A percentile compares a stretch with the other conserved stretches of the same genome.
Evolutionary conservation across 2,888 invertebrate species (phyloP).

Genomic region (Alentia gelatinosa): DNA sequence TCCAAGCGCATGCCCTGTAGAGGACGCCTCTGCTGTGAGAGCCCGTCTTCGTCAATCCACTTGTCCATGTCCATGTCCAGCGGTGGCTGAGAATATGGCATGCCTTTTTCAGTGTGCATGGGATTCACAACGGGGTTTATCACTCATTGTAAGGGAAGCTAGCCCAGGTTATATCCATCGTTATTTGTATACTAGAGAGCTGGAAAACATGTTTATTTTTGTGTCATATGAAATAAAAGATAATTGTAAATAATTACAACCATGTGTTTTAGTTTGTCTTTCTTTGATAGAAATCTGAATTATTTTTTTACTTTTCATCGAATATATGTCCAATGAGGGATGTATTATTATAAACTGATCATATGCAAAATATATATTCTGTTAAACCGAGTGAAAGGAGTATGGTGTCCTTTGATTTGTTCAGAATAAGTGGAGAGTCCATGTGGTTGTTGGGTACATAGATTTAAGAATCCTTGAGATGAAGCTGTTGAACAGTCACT

Average conservation of each 20-base stretch:
- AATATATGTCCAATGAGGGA: too few species aligned
- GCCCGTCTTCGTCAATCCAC: background rate
- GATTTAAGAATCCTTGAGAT: too few species aligned
- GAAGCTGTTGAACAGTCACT: too few species aligned
- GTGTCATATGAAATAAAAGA: slow-evolving; percentile 51
- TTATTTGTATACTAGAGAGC: slow-evolving; percentile 48
- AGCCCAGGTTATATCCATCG: slow-evolving; percentile 21
- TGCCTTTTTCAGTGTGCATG: background rate
- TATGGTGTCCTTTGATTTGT: too few species aligned
- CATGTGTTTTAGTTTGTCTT: background rate
- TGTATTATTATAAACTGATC: too few species aligned
- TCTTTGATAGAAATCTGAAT: too few species aligned
- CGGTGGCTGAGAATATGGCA: background rate
- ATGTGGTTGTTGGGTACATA: too few species aligned
- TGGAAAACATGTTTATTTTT: slow-evolving; percentile 48
- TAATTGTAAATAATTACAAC: slow-evolving; percentile 37
- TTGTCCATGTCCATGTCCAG: background rate
- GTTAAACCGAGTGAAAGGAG: too few species aligned
- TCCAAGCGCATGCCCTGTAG: too few species aligned
- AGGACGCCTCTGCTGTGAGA: background rate
- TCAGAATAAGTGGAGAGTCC: too few species aligned
- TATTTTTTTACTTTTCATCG: too few species aligned
- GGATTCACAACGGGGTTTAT: background rate
- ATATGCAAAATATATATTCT: too few species aligned
- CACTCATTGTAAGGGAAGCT: background rate